A percentile compares a stretch with the other conserved stretches of the same genome.
phyloP scores from a whole-genome alignment of 92 coral and sea anemone genomes.

The Umimayanthus chanpuru region DNA sequence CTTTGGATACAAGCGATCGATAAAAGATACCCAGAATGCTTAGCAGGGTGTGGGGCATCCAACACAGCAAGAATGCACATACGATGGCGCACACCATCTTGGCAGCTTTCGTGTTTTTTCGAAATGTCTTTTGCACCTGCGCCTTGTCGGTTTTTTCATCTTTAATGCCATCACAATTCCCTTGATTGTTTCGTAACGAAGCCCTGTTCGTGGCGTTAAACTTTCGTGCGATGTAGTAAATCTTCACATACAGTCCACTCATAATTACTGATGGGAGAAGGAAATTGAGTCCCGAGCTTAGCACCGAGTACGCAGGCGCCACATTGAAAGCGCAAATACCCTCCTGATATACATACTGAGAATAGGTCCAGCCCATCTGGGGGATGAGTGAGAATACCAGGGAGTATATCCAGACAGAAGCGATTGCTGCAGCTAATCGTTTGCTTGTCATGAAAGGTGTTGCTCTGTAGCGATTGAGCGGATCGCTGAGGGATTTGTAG shows the following conservation, averaged over 20 bases:
- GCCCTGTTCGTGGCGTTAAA: neutral
- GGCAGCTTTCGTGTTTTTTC: slow-evolving; percentile 75
- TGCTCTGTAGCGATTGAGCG: slow-evolving; percentile 74
- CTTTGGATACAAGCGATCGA: neutral
- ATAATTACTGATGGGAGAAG: slow-evolving; percentile 74
- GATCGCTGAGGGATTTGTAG: slow-evolving; percentile 85
- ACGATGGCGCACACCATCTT: slow-evolving; percentile 74
- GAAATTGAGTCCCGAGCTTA: slow-evolving; percentile 85
- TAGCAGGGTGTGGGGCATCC: slow-evolving; percentile 81
- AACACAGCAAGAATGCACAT: slow-evolving; percentile 75
- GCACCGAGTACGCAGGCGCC: slow-evolving; percentile 65
- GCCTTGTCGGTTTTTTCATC: neutral
- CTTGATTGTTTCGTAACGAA: neutral
- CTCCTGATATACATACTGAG: slow-evolving; percentile 32
- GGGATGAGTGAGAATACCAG: slow-evolving; percentile 79
- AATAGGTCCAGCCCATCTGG: slow-evolving; percentile 83
- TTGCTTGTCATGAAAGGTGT: slow-evolving; percentile 73
- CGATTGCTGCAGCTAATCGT: slow-evolving; percentile 61
- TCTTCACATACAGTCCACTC: slow-evolving; percentile 71
- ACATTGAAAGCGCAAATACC: slow-evolving; percentile 70
- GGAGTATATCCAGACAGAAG: slow-evolving; percentile 78
- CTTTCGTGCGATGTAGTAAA: slow-evolving; percentile 56
- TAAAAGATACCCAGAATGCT: slow-evolving; percentile 53
- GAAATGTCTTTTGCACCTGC: slow-evolving; percentile 56
- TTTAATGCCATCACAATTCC: neutral